Conservation (phyloP, 1,140 invertebrate species). For the Aporrectodea caliginosa region DNA sequence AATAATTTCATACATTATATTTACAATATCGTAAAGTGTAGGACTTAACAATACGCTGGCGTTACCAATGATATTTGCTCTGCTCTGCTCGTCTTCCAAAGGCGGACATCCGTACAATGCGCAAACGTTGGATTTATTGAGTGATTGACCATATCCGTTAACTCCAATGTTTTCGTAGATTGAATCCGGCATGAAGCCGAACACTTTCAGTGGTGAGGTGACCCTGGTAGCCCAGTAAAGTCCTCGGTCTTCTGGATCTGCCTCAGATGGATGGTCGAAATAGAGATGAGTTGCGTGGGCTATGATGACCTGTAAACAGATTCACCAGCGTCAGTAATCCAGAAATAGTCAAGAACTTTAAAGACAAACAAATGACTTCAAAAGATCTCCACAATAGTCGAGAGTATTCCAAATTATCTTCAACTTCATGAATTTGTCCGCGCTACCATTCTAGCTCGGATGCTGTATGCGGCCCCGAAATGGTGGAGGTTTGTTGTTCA, state of each 20-base stretch:
- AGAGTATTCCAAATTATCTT: too few species aligned
- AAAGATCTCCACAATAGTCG: too few species aligned
- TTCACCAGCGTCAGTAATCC: not conserved
- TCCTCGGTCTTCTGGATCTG: constrained; percentile 47
- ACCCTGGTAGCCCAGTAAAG: constrained; percentile 48
- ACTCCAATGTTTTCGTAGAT: constrained; percentile 45
- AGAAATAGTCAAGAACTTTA: too few species aligned
- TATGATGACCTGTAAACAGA: constrained; percentile 41
- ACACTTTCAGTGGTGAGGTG: constrained; percentile 41
- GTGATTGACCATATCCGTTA: constrained; percentile 32
- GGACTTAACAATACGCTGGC: too few species aligned
- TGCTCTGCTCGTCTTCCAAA: not conserved
- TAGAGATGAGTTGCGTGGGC: constrained; percentile 47
- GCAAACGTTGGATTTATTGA: constrained; percentile 25
- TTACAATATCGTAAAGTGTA: too few species aligned
- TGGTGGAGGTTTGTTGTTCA: too few species aligned
- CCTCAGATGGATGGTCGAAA: constrained; percentile 51
- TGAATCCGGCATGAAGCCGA: constrained; percentile 43
- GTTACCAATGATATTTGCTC: constrained; percentile 23
- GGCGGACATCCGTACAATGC: constrained; percentile 4
- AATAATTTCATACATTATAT: too few species aligned
- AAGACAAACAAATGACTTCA: too few species aligned
- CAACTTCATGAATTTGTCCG: too few species aligned
- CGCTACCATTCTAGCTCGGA: too few species aligned
- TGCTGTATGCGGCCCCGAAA: too few species aligned